These are phyloP conservation scores for Bicyclus anynana DNA, from an alignment of 1,140 invertebrate genomes.

Conservation along the genomic window DNA sequence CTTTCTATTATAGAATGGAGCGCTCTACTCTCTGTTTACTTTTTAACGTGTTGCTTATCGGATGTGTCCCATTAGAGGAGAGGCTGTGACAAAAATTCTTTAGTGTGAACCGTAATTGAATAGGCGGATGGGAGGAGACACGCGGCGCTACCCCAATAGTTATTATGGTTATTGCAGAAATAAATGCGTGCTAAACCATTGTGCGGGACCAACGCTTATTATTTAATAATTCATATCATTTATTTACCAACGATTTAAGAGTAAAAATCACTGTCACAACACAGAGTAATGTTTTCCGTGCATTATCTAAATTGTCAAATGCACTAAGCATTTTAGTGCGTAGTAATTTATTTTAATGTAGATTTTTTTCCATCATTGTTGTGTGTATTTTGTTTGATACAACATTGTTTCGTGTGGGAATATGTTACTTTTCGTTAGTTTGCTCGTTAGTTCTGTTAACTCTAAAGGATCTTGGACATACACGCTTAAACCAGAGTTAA, in stretches of 20 bases:
- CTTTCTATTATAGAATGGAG: not conserved
- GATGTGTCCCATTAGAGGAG: constrained; percentile 56
- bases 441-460: not conserved
- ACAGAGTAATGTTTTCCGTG: constrained; percentile 14
- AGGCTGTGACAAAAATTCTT: constrained; percentile 56
- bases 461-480: not conserved
- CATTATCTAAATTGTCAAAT: constrained; percentile 66
- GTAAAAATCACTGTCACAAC: constrained; percentile 17
- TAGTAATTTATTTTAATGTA: constrained; percentile 15
- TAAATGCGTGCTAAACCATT: constrained; percentile 3
- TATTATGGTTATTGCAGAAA: constrained; percentile 2
- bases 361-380: not conserved
- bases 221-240: constrained; percentile 18
- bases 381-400: not conserved
- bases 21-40: not conserved
- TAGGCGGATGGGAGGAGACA: constrained; percentile 62
- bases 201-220: constrained; percentile 2
- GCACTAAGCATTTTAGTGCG: constrained; percentile 52
- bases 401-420: no score
- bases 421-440: no score
- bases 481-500: not conserved
- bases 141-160: constrained; percentile 39
- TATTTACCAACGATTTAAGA: constrained; percentile 10
- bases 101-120: constrained; percentile 62
- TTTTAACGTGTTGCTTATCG: not conserved